phyloP scores from a whole-genome alignment of 2,113 vertebrate species.

The Pachycephala philippinensis region DNA sequence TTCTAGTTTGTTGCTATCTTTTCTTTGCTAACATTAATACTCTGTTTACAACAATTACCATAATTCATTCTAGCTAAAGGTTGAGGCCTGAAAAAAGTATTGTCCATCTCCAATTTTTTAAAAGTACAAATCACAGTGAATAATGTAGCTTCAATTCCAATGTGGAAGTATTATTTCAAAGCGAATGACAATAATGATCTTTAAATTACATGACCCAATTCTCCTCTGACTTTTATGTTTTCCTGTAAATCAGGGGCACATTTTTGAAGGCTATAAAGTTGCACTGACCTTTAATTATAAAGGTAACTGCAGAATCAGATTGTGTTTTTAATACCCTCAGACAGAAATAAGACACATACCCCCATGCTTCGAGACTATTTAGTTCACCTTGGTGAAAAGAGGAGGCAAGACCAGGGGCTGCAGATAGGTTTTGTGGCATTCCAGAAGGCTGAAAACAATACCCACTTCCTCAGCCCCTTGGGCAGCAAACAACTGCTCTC shows the following conservation, averaged over 20 bases:
- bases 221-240: conserved; percentile 39
- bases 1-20: background rate
- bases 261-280: conserved; percentile 12
- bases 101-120: background rate
- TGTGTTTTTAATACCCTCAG: background rate
- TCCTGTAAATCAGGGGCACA: conserved; percentile 10
- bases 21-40: conserved; percentile 12
- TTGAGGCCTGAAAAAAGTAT: conserved; percentile 26
- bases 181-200: conserved; percentile 10
- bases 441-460: background rate
- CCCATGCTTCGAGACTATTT: background rate
- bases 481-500: background rate
- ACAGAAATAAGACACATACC: background rate
- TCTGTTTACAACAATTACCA: conserved; percentile 35
- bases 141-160: background rate
- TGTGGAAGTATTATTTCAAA: conserved; percentile 16
- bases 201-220: conserved; percentile 8
- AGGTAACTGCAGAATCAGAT: background rate
- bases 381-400: background rate
- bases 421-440: background rate
- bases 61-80: conserved; percentile 42
- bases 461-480: rapidly evolving
- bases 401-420: background rate
- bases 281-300: conserved; percentile 38
- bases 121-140: conserved; percentile 11